Conservation (phyloP, 2,113 vertebrate species). For the Channa maculata region DNA sequence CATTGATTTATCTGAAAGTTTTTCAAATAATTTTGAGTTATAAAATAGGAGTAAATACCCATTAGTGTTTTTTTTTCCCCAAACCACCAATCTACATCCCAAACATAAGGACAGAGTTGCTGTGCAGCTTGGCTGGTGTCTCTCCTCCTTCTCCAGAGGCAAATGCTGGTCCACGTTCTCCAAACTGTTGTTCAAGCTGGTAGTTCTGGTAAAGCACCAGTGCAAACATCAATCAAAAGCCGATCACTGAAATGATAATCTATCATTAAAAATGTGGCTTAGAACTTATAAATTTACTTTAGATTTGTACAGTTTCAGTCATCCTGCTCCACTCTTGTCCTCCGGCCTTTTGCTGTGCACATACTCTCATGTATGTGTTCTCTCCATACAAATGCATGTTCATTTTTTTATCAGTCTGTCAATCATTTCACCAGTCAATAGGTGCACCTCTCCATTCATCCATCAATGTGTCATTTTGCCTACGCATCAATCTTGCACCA, state of each 20-base stretch:
- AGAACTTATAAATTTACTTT: neutral
- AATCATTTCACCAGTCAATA: conserved; percentile 27
- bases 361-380: neutral
- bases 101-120: too few species aligned
- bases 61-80: neutral
- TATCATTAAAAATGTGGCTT: neutral
- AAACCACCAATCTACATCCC: too few species aligned
- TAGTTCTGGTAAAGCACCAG: too few species aligned
- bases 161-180: too few species aligned
- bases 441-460: conserved; percentile 21
- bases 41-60: neutral
- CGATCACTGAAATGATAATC: neutral
- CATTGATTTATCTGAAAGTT: conserved; percentile 7
- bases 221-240: too few species aligned
- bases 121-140: too few species aligned
- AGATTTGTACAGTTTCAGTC: too few species aligned
- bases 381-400: conserved; percentile 1
- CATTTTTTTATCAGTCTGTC: neutral
- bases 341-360: too few species aligned
- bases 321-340: too few species aligned
- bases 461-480: neutral
- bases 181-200: too few species aligned
- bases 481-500: neutral
- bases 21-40: neutral
- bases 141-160: too few species aligned